Evolutionary conservation across 2,113 vertebrate genomes (phyloP).

Genomic region (Crotalus horridus): DNA sequence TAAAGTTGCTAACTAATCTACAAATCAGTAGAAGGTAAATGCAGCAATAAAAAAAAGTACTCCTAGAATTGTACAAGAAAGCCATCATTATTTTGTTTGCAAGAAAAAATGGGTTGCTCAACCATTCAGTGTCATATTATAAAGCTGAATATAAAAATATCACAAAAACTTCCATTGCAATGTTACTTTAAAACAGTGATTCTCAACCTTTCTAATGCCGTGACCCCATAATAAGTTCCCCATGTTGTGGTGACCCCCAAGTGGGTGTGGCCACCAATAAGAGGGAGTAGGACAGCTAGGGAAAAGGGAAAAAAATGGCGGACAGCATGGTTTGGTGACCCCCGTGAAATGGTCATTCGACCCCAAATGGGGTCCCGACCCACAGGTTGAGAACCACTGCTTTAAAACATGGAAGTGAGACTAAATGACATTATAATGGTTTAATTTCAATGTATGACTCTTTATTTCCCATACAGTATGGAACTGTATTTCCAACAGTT

Average conservation of each 20-base stretch:
- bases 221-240: no score
- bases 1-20: neutral
- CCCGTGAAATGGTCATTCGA: no score
- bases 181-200: neutral
- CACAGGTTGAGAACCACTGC: no score
- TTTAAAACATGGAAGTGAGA: neutral
- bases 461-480: neutral
- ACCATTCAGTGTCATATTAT: neutral
- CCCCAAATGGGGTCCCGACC: no score
- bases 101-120: neutral
- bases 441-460: neutral
- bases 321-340: no score
- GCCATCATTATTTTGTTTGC: neutral
- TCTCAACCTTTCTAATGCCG: no score
- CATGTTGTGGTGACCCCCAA: no score
- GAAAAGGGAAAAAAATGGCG: no score
- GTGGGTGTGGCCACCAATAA: no score
- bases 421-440: neutral
- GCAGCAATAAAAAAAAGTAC: neutral
- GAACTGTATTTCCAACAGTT: neutral
- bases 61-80: neutral
- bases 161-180: neutral
- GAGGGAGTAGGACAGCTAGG: no score
- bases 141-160: neutral
- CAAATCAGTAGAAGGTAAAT: neutral